Conservation (phyloP, 2,888 invertebrate species). For the Archips xylosteana region DNA sequence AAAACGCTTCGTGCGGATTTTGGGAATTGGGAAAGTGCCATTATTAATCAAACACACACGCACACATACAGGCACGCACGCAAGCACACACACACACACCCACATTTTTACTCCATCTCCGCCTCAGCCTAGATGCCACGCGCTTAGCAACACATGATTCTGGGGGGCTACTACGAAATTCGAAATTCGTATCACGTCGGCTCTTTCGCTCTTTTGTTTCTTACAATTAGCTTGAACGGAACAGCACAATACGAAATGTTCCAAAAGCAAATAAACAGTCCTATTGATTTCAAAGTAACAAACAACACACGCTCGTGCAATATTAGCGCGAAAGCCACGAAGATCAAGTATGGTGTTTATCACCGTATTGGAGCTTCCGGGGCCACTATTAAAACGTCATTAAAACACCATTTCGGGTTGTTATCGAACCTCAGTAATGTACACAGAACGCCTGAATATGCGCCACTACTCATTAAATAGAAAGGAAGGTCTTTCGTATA, state of each 20-base stretch:
- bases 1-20: too few relatives aligned
- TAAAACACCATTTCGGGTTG: conserved; percentile 59
- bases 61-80: too few relatives aligned
- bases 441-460: conserved; percentile 45
- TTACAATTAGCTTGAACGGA: too few relatives aligned
- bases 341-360: conserved; percentile 48
- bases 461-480: conserved; percentile 40
- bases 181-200: too few relatives aligned
- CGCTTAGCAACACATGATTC: too few relatives aligned
- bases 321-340: conserved; percentile 18
- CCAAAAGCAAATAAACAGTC: background rate
- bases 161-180: too few relatives aligned
- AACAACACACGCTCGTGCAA: background rate
- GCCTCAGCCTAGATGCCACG: too few relatives aligned
- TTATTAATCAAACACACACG: too few relatives aligned
- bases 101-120: too few relatives aligned
- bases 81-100: too few relatives aligned
- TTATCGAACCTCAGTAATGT: conserved; percentile 54
- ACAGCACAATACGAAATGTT: background rate
- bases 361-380: conserved; percentile 54
- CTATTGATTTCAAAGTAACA: background rate
- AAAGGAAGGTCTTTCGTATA: conserved; percentile 19
- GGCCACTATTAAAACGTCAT: conserved; percentile 68
- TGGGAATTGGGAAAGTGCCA: too few relatives aligned
- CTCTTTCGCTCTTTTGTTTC: too few relatives aligned